These are phyloP conservation scores for Athene noctua DNA, from an alignment of 2,113 vertebrate species.

Conservation along the genomic window DNA sequence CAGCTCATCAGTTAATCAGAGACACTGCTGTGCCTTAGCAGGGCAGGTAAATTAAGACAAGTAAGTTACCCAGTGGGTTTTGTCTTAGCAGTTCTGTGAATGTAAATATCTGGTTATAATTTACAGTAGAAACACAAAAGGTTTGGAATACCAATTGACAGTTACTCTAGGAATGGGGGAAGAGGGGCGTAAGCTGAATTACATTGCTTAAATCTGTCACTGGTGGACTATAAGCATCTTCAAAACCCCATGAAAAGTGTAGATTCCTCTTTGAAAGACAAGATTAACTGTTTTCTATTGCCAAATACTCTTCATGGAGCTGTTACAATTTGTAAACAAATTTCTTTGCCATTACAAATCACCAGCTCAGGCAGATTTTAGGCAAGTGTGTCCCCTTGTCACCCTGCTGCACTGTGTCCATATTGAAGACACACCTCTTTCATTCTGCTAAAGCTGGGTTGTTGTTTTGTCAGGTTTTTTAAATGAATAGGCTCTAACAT, in stretches of 20 bases:
- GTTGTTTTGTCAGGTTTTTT: not conserved
- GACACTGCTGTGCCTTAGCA: not conserved
- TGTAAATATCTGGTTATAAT: not conserved
- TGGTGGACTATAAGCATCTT: not conserved
- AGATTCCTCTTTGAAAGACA: not conserved
- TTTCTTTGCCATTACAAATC: not conserved
- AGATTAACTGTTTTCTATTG: not conserved
- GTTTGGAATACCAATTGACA: not conserved
- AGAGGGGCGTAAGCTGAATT: not conserved
- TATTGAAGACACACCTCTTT: not conserved
- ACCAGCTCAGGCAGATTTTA: not conserved
- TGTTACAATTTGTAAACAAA: not conserved
- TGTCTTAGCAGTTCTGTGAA: not conserved
- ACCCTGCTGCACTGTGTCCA: not conserved
- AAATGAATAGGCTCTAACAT: not conserved
- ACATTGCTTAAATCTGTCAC: not conserved
- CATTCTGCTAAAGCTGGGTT: not conserved
- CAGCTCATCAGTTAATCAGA: not conserved
- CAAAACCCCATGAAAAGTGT: not conserved
- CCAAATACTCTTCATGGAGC: not conserved
- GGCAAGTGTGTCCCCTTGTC: fast-evolving
- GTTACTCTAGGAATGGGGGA: not conserved
- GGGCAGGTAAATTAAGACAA: not conserved
- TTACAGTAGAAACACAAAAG: not conserved
- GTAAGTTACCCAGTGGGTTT: not conserved